Evolutionary conservation across 2,797 vertebrate genomes (phyloP).

Genomic region (Coregonus suidteri): DNA sequence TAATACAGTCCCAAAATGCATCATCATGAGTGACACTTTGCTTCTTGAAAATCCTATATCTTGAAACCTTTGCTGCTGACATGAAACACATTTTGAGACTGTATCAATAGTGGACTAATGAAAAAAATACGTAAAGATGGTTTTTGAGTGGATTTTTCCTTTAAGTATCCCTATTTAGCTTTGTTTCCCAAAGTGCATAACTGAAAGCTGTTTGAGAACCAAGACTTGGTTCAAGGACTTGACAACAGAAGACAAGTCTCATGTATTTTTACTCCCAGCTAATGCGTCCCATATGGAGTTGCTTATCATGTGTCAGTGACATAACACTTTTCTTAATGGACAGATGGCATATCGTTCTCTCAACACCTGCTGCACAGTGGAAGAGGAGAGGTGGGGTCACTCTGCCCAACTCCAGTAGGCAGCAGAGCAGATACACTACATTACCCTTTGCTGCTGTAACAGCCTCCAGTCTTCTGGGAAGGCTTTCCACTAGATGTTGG

Average conservation of each 20-base stretch:
- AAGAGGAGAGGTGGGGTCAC: not conserved
- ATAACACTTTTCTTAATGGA: not conserved
- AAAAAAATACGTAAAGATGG: not conserved
- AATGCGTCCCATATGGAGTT: not conserved
- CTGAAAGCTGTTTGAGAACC: not conserved
- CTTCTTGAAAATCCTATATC: not conserved
- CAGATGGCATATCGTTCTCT: not conserved
- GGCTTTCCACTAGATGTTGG: too few species aligned
- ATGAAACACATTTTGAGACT: too few species aligned
- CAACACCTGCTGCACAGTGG: not conserved
- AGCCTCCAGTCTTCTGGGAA: too few species aligned
- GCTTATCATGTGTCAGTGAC: not conserved
- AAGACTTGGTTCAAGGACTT: not conserved
- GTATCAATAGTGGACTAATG: too few species aligned
- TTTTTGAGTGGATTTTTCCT: not conserved
- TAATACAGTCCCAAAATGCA: not conserved
- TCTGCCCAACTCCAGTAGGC: not conserved
- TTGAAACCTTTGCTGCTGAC: too few species aligned
- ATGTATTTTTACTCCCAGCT: not conserved
- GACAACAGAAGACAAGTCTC: too few species aligned
- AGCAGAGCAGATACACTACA: not conserved
- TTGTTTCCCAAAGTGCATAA: not conserved
- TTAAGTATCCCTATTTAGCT: not conserved
- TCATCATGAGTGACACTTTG: not conserved
- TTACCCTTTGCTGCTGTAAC: too few species aligned